These are phyloP conservation scores for Copidosoma aretas DNA, from an alignment of 2,888 invertebrate genomes.

Conservation along the genomic window DNA sequence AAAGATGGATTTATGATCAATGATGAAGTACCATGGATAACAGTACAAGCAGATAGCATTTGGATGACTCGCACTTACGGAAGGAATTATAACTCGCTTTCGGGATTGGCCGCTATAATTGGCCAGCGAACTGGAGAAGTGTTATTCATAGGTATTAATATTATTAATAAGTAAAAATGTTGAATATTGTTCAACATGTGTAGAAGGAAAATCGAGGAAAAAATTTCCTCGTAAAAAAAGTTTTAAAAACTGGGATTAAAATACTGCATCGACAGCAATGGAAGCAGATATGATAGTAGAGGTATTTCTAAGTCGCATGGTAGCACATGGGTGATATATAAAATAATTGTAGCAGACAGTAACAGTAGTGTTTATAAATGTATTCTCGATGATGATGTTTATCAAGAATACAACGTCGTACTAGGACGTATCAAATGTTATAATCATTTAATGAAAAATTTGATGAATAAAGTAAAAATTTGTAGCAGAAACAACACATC, in stretches of 20 bases:
- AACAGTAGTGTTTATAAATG: no score
- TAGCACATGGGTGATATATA: no score
- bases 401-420: no score
- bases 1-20: constrained; percentile 20
- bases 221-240: constrained; percentile 31
- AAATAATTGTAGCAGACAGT: no score
- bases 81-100: constrained; percentile 36
- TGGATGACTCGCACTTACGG: constrained; percentile 45
- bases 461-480: constrained; percentile 8
- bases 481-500: neutral
- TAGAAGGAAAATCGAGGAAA: constrained; percentile 16
- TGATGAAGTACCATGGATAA: constrained; percentile 34
- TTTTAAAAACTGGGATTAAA: constrained; percentile 37
- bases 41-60: constrained; percentile 40
- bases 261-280: constrained; percentile 49
- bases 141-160: constrained; percentile 45
- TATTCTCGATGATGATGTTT: no score
- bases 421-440: no score
- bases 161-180: constrained; percentile 48
- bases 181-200: constrained; percentile 46
- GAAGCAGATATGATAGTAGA: constrained; percentile 42
- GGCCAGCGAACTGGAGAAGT: constrained; percentile 41
- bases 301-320: constrained; percentile 17
- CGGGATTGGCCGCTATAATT: constrained; percentile 41
- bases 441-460: no score